A percentile compares a stretch with the other conserved stretches of the same genome.
These are phyloP conservation scores for Trachymyrmex cornetzi DNA, from an alignment of 1,140 invertebrate species.

Conservation along the genomic window DNA sequence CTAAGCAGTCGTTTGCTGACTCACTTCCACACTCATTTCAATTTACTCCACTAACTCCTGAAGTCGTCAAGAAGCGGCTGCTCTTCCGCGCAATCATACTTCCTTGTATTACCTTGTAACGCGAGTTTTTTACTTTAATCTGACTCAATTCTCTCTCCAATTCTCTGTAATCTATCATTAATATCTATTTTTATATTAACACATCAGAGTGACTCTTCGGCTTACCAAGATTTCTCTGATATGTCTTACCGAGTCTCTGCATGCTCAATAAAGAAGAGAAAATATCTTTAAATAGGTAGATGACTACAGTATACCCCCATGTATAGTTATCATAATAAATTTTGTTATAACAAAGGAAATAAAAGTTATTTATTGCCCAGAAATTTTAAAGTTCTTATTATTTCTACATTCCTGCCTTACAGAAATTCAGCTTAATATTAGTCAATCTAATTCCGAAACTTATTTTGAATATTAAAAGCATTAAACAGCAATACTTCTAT, in stretches of 20 bases:
- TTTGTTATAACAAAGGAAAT: no score
- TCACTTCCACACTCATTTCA: constrained; percentile 46
- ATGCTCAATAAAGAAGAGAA: not conserved
- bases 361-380: no score
- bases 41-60: constrained; percentile 20
- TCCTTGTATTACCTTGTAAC: constrained; percentile 2
- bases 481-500: no score
- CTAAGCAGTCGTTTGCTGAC: constrained; percentile 47
- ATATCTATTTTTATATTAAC: not conserved
- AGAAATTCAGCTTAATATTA: no score
- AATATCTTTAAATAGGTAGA: not conserved
- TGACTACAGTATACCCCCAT: no score
- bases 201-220: not conserved
- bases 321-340: no score
- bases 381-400: no score
- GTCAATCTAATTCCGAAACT: no score
- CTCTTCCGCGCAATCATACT: constrained; percentile 30
- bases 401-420: no score
- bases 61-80: constrained; percentile 47
- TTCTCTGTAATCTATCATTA: constrained; percentile 11
- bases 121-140: constrained; percentile 23
- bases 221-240: constrained; percentile 2
- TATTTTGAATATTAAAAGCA: no score
- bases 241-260: not conserved
- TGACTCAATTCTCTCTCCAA: not conserved